phyloP scores from a whole-genome alignment of 2,113 vertebrate genomes.

The Geococcyx californianus region DNA sequence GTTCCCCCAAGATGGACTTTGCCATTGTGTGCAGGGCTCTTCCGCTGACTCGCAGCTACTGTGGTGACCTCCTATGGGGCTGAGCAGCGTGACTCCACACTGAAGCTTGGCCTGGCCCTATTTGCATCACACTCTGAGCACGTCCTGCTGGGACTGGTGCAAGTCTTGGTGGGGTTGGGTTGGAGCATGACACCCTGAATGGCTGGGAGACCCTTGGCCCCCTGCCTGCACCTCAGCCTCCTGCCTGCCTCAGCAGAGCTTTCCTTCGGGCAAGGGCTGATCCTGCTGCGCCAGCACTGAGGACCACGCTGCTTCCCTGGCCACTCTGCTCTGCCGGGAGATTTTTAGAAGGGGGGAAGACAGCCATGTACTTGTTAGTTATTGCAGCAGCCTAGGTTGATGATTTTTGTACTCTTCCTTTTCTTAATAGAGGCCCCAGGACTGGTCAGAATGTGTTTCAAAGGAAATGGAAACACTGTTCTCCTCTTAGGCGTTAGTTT shows the following conservation, averaged over 20 bases:
- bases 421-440: not conserved
- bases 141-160: rapidly evolving
- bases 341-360: rapidly evolving
- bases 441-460: not conserved
- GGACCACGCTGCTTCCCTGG: rapidly evolving
- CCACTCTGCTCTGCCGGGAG: rapidly evolving
- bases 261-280: not conserved
- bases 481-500: not conserved
- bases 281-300: rapidly evolving
- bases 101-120: rapidly evolving
- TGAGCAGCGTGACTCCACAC: rapidly evolving
- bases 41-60: not conserved
- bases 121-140: rapidly evolving
- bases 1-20: rapidly evolving
- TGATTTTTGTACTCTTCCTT: not conserved
- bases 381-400: rapidly evolving
- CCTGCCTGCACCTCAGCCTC: not conserved
- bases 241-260: not conserved
- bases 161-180: rapidly evolving
- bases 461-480: rapidly evolving
- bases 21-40: not conserved
- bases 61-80: rapidly evolving
- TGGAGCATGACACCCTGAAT: rapidly evolving
- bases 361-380: rapidly evolving
- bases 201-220: rapidly evolving